Evolutionary conservation across 2,797 vertebrate species (phyloP), one percentile per base, ranked within the genome.

Genomic region (Muscicapa striata): DNA sequence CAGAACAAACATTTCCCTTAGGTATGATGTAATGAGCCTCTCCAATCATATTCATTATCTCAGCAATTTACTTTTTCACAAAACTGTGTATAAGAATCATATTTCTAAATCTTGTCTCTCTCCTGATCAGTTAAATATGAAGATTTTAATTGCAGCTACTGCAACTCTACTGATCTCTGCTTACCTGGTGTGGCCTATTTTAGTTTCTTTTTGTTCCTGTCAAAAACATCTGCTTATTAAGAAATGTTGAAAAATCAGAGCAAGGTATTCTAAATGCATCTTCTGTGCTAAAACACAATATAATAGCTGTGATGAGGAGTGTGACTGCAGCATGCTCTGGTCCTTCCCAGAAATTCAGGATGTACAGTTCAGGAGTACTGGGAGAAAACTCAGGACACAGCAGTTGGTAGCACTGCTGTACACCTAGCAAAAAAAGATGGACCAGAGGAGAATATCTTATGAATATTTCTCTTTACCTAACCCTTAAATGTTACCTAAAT

Each of bases 21-120:
- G 98, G 98, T 98, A 97, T 96, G 32, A 80, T 95, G 97, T 98
- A 98, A 98, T 97, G 97, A 98, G 95, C 89, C 84, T 98, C 97
- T 98, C 98, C 98, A 97, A 98, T 98, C 97, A 98, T 93, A 97
- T 98, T 98, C 97, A 98, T 98, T 98, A 98, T 97, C 88, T 86
- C 95, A 97, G 91, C 97, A 98, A 97, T 93, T 98, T 97, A 97
- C 84, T 92, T 96, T 67, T 91, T 90, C 66, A 21, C 74, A 95
- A 84, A 29, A 81, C 73, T 61, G 13, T 51, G 61, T 74, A 55
- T 55, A 88, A 94, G 89, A 90, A 70, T 36, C 27, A 11, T 52
- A 66, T 79, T 89, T 88, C 73, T 87, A 76, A 91, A 74, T 18
- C n/a, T 76, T 30, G 0, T 48, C 52, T 81, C 62, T 63, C 11